Conservation (phyloP, 2,113 vertebrate genomes). For the Amblyornis subalaris region DNA sequence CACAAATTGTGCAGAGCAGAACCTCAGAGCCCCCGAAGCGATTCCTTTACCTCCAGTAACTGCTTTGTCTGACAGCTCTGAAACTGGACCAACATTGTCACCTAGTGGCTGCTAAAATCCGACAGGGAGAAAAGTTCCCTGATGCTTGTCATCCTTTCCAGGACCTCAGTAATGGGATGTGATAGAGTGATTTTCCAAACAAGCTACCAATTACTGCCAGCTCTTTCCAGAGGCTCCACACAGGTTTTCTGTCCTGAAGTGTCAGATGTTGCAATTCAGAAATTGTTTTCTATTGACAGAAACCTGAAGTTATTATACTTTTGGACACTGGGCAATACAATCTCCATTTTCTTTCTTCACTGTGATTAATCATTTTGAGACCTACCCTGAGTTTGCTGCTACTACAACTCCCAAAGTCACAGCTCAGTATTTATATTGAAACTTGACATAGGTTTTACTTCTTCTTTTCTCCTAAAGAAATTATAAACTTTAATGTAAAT, state of each 20-base stretch:
- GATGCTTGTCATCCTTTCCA: not conserved
- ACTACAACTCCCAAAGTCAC: not conserved
- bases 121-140: not conserved
- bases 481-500: not conserved
- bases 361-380: not conserved
- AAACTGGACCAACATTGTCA: slow-evolving; percentile 42
- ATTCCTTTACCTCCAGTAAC: not conserved
- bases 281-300: not conserved
- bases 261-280: not conserved
- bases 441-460: not conserved
- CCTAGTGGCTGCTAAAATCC: slow-evolving; percentile 23
- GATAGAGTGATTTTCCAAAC: not conserved
- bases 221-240: not conserved
- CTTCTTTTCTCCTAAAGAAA: not conserved
- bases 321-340: not conserved
- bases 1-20: not conserved
- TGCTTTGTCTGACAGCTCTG: not conserved
- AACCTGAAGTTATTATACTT: not conserved
- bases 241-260: not conserved
- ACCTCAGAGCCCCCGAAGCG: not conserved
- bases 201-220: not conserved
- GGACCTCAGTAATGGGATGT: not conserved
- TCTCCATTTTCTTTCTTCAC: not conserved
- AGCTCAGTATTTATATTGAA: not conserved
- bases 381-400: not conserved